A percentile compares a stretch with the other conserved stretches of the same genome.
Conservation (phyloP, 2,888 invertebrate genomes). For the Polylopha cassiicola region DNA sequence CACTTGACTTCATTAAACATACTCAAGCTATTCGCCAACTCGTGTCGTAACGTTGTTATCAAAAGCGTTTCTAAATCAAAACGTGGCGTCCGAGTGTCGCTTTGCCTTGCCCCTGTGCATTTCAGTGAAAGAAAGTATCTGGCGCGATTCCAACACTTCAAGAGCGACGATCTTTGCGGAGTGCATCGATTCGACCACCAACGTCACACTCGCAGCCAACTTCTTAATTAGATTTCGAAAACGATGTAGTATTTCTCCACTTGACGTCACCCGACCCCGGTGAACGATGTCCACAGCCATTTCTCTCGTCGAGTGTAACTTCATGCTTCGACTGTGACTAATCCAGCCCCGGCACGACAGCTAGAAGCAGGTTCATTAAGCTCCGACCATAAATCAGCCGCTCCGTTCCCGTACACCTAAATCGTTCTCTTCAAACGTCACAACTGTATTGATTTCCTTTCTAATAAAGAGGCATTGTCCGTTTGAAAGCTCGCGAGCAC, state of each 20-base stretch:
- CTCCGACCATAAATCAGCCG: conserved; percentile 28
- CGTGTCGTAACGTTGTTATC: conserved; percentile 18
- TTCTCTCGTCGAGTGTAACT: conserved; percentile 19
- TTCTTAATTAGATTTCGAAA: conserved; percentile 45
- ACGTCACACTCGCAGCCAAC: conserved; percentile 41
- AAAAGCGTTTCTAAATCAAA: conserved; percentile 34
- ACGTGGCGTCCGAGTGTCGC: conserved; percentile 43
- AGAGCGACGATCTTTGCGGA: conserved; percentile 56
- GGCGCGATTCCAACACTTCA: conserved; percentile 62
- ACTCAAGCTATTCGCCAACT: conserved; percentile 8
- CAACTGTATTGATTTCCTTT: conserved; percentile 64
- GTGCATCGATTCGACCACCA: conserved; percentile 49
- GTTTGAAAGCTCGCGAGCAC: conserved; percentile 63
- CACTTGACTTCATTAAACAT: too few relatives aligned
- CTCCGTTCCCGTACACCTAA: conserved; percentile 23
- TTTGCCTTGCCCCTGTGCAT: conserved; percentile 38
- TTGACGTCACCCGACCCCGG: conserved; percentile 33
- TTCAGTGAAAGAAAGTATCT: conserved; percentile 46
- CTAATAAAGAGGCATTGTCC: conserved; percentile 58
- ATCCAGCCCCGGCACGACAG: conserved; percentile 19
- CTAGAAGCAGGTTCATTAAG: conserved; percentile 25
- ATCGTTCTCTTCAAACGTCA: conserved; percentile 40
- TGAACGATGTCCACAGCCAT: conserved; percentile 14
- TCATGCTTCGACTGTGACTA: conserved; percentile 18
- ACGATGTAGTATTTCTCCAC: conserved; percentile 33